Evolutionary conservation across 2,113 vertebrate genomes (phyloP), one percentile per base, ranked within the genome.

Genomic region (Podarcis muralis): DNA sequence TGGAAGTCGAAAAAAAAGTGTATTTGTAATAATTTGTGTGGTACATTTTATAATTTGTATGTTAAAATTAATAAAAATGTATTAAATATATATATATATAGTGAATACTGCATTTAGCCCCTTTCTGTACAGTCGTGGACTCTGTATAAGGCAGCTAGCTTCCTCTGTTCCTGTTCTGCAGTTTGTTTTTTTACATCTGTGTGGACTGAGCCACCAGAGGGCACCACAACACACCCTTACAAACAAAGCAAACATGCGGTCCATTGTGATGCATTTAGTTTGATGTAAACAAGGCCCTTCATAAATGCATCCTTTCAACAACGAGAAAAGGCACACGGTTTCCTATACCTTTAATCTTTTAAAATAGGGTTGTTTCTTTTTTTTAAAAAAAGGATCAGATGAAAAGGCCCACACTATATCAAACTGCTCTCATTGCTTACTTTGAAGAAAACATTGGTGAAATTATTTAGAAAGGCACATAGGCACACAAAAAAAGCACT

Each of bases 361-460:
- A 78, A 78, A 0, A 48, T 3, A 1, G 76, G 48, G 48, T 3
- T 53, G 48, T 53, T 53, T 53, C 48, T 53, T 43, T 53, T 48
- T 11, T 87, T 48, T 48, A 2, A 9, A 43, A 43, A 93, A 86
- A 86, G 2, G 69, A 71, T 83, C 30, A 83, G 91, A 92, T 93
- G 88, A 95, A 94, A 95, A 92, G 83, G 59, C 43, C 71, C 77
- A 82, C 87, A 79, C 93, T 81, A 3, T 88, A 92, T 94, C 88
- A 91, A 91, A 77, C 43, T 79, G 48, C 35, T 32, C 91, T 92
- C 59, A 78, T 79, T 87, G 76, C 48, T 93, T 88, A 59, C 90
- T 93, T 93, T 93, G 92, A 95, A 95, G 81, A 59, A 90, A 84
- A 57, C 79, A 27, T 59, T 82, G 79, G 88, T 71, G 74, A 72